Base-by-base conservation (phyloP, 2,888 invertebrate genomes). In the Trichogramma evanescens region DNA sequence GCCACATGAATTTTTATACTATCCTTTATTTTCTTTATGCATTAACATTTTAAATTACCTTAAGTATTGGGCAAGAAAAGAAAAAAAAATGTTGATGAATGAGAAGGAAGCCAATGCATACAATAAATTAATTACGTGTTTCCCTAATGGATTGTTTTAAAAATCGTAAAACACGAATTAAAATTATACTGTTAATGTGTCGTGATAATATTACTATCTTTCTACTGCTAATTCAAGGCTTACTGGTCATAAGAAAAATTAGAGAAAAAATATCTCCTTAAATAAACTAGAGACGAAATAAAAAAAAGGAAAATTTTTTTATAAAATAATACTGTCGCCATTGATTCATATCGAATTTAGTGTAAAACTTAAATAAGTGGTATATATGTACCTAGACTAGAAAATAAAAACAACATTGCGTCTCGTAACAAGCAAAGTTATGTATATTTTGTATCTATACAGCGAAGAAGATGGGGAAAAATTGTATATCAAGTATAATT, bases 371-470 rank as follows among this genome's bases (percentile, higher is more conserved):
- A 26, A 46, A 52, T 60, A 57, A 56, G 50, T 50, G 56, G 54
- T 43, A 55, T 54, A 39, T 42, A 53, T 61, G 57, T 56, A 61
- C 10, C n/a, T 61, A 61, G 57, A 44, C n/a, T 61, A 61, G 57
- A 44, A 54, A 41, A 56, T 60, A 57, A 44, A 57, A 54, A 61
- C 56, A 45, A n/a, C 53, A 56, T 60, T 51, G 41, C 52, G 44
- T 53, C 56, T 56, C 45, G 48, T 52, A 53, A 56, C 26, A 26
- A 26, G 46, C 9, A 8, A 50, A 49, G 10, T 58, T 55, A 52
- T 48, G 61, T 58, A 61, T 57, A 62, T 62, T 62, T 46, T 62
- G 51, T 62, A 62, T 50, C 49, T 50, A 26, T 58, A 13, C 4
- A 62, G 46, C 49, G 55, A 61, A 54, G 45, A 45, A n/a, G 45